Base-by-base conservation (phyloP, 2,797 vertebrate species). In the Florisuga fusca region DNA sequence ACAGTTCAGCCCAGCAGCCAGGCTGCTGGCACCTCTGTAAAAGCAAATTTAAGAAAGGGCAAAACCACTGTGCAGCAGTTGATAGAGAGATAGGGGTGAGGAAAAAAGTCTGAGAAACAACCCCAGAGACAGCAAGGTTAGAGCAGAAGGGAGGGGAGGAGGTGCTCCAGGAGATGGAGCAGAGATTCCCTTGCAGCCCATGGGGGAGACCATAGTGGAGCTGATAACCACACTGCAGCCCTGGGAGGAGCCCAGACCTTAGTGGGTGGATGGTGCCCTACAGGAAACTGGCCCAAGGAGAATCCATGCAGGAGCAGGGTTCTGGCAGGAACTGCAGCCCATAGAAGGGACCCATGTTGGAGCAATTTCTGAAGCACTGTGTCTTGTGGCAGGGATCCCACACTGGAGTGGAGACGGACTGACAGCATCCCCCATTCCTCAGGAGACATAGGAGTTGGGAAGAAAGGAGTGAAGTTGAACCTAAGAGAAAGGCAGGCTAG, bases 351-450 rank as follows among this genome's bases (percentile, higher is more conserved):
- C 21, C 10, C 6, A 1, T 38, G 16, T 41, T 48, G 51, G 46
- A 72, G 45, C 50, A 79, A 22, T 75, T 78, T 82, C 15, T 64
- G 59, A 64, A 78, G 27, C 15, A 23, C 27, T 53, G 0, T 19
- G 25, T 72, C 6, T 46, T 61, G 12, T n/a, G 33, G 20, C 15
- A 66, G 29, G 11, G 9, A 51, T 26, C 20, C 14, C 31, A 12
- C 5, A 3, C 1, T 8, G 4, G 10, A 58, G 4, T 0, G 61
- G 50, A 80, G 36, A 15, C 2, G 7, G 15, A 23, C 29, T 62
- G 34, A 43, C 14, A 33, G 5, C 31, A 68, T 16, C 7, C 7
- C 3, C 8, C 2, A 10, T 51, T 51, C 45, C 12, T 15, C 7
- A 8, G 27, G 34, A 55, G 7, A 11, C 0, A 55, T 51, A 63